These are phyloP conservation scores for Astyanax mexicanus DNA, from an alignment of 2,797 vertebrate genomes.

Conservation along the genomic window DNA sequence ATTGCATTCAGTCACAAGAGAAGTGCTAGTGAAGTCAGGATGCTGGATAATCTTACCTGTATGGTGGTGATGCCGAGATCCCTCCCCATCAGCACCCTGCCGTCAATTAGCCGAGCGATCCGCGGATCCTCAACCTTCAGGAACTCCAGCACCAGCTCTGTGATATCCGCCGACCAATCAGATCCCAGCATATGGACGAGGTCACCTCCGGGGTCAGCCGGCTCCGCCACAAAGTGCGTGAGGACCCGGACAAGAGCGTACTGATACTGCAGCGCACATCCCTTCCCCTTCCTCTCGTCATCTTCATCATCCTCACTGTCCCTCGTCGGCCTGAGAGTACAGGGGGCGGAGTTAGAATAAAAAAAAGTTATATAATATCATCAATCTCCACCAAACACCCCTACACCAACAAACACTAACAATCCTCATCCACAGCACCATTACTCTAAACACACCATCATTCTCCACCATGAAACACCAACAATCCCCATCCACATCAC, in stretches of 20 bases:
- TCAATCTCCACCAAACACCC: neutral
- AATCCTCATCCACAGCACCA: neutral
- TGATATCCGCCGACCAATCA: conserved; percentile 97
- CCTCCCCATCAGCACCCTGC: conserved; percentile 85
- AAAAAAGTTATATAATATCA: neutral
- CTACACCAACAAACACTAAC: neutral
- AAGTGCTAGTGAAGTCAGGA: no score
- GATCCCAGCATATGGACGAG: conserved; percentile 89
- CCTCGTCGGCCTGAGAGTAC: conserved; percentile 86
- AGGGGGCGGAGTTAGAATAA: neutral
- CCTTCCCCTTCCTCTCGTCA: conserved; percentile 90
- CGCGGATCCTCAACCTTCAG: conserved; percentile 92
- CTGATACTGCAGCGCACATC: conserved; percentile 93
- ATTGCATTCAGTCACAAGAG: no score
- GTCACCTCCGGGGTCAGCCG: conserved; percentile 81
- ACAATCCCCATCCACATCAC: no score
- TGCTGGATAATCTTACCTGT: no score
- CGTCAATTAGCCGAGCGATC: conserved; percentile 87
- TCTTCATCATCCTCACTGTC: conserved; percentile 98
- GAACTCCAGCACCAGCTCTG: conserved; percentile 88
- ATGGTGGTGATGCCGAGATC: conserved; percentile 93
- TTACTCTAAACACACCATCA: no score
- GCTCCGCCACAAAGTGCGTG: conserved; percentile 93
- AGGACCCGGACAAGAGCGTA: conserved; percentile 91
- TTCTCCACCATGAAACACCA: no score